These are phyloP conservation scores for Notiomystis cincta DNA, from an alignment of 2,113 vertebrate genomes.

Conservation along the genomic window DNA sequence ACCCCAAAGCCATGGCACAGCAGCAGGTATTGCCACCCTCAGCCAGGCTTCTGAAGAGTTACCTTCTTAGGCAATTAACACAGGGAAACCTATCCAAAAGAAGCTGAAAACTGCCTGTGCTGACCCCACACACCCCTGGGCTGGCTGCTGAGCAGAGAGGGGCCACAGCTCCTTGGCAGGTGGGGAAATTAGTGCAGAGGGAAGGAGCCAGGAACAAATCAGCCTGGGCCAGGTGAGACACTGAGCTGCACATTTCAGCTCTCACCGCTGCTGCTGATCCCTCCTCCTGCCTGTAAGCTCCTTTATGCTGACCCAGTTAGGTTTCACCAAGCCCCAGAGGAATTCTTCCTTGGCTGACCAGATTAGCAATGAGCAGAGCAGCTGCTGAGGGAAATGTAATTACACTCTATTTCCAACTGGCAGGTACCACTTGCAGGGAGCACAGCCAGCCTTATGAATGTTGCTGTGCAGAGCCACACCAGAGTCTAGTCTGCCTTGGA, in stretches of 20 bases:
- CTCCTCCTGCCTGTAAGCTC: not conserved
- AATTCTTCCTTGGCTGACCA: not conserved
- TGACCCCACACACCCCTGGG: not conserved
- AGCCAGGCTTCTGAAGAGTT: not conserved
- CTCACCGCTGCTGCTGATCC: not conserved
- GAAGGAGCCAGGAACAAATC: not conserved
- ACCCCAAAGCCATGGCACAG: not conserved
- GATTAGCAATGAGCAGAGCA: not conserved
- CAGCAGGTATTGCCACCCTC: not conserved
- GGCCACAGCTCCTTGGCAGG: not conserved
- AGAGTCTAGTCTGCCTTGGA: not conserved
- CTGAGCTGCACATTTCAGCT: not conserved
- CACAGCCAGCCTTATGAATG: not conserved
- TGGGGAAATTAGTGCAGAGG: not conserved
- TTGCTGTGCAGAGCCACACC: not conserved
- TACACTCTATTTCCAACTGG: not conserved
- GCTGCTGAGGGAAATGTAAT: constrained; percentile 16
- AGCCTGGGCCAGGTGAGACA: not conserved
- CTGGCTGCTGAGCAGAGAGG: not conserved
- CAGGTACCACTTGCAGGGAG: not conserved
- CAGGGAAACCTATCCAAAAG: not conserved
- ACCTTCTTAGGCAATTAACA: not conserved
- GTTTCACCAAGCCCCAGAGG: not conserved
- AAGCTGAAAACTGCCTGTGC: rapidly evolving
- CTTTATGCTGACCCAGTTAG: constrained; percentile 13